phyloP scores from a whole-genome alignment of 2,888 invertebrate genomes.

The Baronia brevicornis region DNA sequence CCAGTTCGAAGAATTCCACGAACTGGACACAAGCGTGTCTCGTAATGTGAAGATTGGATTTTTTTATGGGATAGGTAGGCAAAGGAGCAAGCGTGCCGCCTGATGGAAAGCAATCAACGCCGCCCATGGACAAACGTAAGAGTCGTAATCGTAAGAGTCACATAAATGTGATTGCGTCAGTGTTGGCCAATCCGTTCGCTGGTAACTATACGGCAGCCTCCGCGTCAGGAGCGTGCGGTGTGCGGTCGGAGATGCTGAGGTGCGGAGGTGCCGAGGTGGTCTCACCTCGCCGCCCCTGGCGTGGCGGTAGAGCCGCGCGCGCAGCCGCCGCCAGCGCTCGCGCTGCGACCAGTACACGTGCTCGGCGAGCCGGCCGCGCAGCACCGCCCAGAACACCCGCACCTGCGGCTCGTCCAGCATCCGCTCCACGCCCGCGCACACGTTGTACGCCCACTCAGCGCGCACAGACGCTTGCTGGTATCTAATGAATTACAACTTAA shows the following conservation, averaged over 20 bases:
- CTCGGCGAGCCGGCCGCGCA: conserved; percentile 56
- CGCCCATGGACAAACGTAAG: no score
- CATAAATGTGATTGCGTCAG: no score
- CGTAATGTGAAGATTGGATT: no score
- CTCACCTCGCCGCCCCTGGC: conserved; percentile 43
- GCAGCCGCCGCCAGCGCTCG: conserved; percentile 44
- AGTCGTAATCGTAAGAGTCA: no score
- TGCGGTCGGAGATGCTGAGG: neutral
- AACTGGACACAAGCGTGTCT: no score
- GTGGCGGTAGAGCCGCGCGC: conserved; percentile 38
- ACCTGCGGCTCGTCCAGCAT: conserved; percentile 66
- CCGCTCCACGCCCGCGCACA: conserved; percentile 65
- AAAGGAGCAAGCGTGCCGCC: no score
- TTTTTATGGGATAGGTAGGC: no score
- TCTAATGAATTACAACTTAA: conserved; percentile 25
- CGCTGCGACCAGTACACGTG: conserved; percentile 58
- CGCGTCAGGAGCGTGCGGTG: no score
- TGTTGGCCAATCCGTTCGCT: no score
- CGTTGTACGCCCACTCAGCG: conserved; percentile 71
- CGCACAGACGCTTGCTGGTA: conserved; percentile 64
- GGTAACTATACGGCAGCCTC: no score
- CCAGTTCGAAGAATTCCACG: no score
- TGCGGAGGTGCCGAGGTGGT: neutral
- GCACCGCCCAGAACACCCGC: conserved; percentile 61
- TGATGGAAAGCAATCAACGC: no score